Evolutionary conservation across 23 tunicate species (phyloP).

Genomic region (Oikopleura albicans): DNA sequence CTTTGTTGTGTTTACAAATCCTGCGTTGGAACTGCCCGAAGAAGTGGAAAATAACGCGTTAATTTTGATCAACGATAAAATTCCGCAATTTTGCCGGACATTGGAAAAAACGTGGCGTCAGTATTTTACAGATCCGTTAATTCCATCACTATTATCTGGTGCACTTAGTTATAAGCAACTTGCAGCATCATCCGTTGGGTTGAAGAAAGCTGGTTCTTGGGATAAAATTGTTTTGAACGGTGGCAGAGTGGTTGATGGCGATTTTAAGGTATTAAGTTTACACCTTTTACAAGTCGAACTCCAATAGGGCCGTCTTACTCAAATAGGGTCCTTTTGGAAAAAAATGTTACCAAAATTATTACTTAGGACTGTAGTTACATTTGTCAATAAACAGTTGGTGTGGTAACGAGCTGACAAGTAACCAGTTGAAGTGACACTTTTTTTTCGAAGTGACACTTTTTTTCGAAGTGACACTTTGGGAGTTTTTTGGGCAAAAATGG

Average conservation of each 20-base stretch:
- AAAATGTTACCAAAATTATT: too few relatives aligned
- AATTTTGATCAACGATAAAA: not conserved
- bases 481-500: too few relatives aligned
- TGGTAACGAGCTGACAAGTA: too few relatives aligned
- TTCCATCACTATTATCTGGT: not conserved
- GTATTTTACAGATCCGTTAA: not conserved
- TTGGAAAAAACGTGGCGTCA: not conserved
- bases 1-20: not conserved
- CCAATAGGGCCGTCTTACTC: too few relatives aligned
- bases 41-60: not conserved
- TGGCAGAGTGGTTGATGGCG: not conserved
- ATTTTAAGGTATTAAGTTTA: slow-evolving; percentile 9
- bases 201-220: not conserved
- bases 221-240: not conserved
- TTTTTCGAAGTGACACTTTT: too few relatives aligned
- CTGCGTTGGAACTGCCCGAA: not conserved
- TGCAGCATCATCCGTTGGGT: not conserved
- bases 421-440: too few relatives aligned
- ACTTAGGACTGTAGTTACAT: too few relatives aligned
- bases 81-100: not conserved
- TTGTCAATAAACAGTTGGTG: too few relatives aligned
- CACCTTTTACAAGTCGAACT: too few relatives aligned
- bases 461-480: too few relatives aligned
- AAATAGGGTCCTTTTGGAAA: too few relatives aligned
- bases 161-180: slow-evolving; percentile 9